These are phyloP conservation scores for Eira barbara DNA, from an alignment of 2,113 vertebrate genomes.

Conservation along the genomic window DNA sequence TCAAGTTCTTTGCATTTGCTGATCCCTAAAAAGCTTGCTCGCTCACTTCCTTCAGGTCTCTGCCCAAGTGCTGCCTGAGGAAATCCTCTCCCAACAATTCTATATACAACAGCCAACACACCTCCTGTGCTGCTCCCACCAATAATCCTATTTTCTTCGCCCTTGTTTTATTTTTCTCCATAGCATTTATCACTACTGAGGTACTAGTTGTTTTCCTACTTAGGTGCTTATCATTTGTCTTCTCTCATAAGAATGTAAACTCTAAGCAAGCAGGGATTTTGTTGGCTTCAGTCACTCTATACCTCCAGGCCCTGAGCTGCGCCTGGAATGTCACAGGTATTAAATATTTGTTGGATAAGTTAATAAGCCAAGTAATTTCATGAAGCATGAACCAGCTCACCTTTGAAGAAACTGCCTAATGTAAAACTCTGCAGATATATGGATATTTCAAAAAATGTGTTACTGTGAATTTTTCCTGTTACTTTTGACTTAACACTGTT, in stretches of 20 bases:
- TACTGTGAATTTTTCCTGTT: background rate
- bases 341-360: background rate
- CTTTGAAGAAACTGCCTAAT: background rate
- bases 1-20: background rate
- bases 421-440: background rate
- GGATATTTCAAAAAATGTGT: background rate
- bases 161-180: background rate
- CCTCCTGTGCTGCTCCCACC: background rate
- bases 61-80: background rate
- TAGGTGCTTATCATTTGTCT: background rate
- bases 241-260: background rate
- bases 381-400: background rate
- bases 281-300: background rate
- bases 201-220: background rate
- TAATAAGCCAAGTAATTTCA: background rate
- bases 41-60: background rate
- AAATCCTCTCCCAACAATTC: background rate
- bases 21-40: conserved; percentile 15
- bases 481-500: background rate
- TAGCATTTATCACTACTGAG: background rate
- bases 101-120: background rate
- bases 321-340: background rate
- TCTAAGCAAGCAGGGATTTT: conserved; percentile 4
- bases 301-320: background rate
- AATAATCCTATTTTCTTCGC: background rate